Evolutionary conservation across 2,797 vertebrate species (phyloP).

Genomic region (Brachyalestes nurse): DNA sequence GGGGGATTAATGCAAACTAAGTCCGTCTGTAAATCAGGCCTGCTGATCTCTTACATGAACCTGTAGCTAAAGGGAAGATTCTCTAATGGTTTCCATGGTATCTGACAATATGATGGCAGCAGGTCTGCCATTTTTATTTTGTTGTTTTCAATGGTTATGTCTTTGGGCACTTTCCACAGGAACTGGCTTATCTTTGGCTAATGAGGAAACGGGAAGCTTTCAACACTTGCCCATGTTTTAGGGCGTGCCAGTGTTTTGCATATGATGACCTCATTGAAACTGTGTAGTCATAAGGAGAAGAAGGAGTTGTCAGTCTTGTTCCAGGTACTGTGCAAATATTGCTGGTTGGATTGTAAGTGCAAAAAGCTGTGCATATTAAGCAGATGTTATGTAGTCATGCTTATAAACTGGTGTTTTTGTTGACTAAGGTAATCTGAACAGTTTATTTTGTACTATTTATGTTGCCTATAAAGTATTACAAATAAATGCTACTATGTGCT

Average conservation of each 20-base stretch:
- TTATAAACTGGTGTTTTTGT: background rate
- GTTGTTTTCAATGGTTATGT: slow-evolving; percentile 1
- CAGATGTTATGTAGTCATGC: background rate
- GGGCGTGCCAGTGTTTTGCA: slow-evolving; percentile 72
- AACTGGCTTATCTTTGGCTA: slow-evolving; percentile 38
- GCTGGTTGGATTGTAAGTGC: slow-evolving; percentile 57
- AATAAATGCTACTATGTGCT: slow-evolving; percentile 1
- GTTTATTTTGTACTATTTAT: background rate
- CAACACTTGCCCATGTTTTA: slow-evolving; percentile 64
- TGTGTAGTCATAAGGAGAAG: slow-evolving; percentile 58
- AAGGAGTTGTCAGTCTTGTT: slow-evolving; percentile 53
- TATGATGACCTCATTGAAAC: slow-evolving; percentile 67
- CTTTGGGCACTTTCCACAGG: slow-evolving; percentile 1
- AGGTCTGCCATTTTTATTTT: background rate
- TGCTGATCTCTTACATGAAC: background rate
- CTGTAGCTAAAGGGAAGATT: background rate
- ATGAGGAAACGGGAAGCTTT: slow-evolving; percentile 66
- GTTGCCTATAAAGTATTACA: background rate
- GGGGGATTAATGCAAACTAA: slow-evolving; percentile 57
- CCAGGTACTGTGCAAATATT: slow-evolving; percentile 22
- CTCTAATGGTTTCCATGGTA: background rate
- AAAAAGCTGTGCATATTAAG: background rate
- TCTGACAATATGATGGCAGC: background rate
- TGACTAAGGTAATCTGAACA: background rate
- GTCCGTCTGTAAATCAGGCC: slow-evolving; percentile 8